A percentile compares a stretch with the other conserved stretches of the same genome.
Conservation (phyloP, 2,113 vertebrate species). For the Polypterus bichir region DNA sequence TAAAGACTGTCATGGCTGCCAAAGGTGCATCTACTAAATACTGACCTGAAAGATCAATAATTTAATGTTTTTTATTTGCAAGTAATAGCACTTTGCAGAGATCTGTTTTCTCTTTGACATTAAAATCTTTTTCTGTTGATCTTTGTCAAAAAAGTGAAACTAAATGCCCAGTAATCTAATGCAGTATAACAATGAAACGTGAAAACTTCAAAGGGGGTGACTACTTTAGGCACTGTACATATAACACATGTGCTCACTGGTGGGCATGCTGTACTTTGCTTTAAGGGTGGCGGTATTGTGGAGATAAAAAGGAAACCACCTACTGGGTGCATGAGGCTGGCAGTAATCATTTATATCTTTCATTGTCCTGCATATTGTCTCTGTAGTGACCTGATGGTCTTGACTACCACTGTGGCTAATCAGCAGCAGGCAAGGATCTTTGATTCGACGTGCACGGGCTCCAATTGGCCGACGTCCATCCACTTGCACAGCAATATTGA, state of each 20-base stretch:
- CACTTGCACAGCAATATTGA: slow-evolving; percentile 69
- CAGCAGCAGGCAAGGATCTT: slow-evolving; percentile 52
- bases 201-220: not conserved
- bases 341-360: slow-evolving; percentile 69
- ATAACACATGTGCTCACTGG: not conserved
- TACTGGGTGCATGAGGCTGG: slow-evolving; percentile 84
- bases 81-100: too few relatives aligned
- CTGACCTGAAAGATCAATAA: too few relatives aligned
- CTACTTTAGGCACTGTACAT: not conserved
- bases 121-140: too few relatives aligned
- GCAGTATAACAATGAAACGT: too few relatives aligned
- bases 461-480: slow-evolving; percentile 71
- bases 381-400: slow-evolving; percentile 25
- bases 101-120: too few relatives aligned
- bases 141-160: too few relatives aligned
- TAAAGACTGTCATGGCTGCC: too few relatives aligned
- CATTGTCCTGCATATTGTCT: slow-evolving; percentile 54
- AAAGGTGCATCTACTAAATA: too few relatives aligned
- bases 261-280: not conserved
- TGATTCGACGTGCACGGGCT: slow-evolving; percentile 59
- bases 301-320: not conserved
- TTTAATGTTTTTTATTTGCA: too few relatives aligned
- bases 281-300: not conserved
- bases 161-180: not conserved
- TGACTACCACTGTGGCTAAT: slow-evolving; percentile 36